Percentiles rank a stretch among this genome's conserved stretches.
phyloP scores from a whole-genome alignment of 2,888 invertebrate genomes.

The Cephus runcator region DNA sequence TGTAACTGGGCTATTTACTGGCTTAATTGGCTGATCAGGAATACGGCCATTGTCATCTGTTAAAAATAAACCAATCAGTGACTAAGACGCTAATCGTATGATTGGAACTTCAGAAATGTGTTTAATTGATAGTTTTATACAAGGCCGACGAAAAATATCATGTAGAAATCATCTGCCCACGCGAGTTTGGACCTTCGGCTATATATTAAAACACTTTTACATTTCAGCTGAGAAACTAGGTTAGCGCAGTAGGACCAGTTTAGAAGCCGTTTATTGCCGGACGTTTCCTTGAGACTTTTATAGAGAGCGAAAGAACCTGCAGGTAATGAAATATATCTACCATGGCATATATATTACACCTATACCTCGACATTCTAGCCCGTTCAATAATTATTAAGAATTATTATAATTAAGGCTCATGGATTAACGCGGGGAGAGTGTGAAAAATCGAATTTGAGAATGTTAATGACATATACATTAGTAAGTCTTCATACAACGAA shows the following conservation, averaged over 20 bases:
- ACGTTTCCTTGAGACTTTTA: constrained; percentile 6
- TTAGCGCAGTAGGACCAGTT: constrained; percentile 23
- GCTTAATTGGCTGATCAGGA: background rate
- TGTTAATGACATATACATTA: background rate
- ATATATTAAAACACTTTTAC: constrained; percentile 9
- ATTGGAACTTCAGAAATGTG: background rate
- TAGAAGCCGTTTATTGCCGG: constrained; percentile 27
- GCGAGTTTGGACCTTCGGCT: constrained; percentile 4
- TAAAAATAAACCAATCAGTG: background rate
- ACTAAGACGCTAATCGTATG: background rate
- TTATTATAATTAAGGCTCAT: background rate
- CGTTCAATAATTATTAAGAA: background rate
- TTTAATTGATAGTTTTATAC: background rate
- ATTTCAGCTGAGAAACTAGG: constrained; percentile 18
- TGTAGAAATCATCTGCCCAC: constrained; percentile 10
- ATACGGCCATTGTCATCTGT: no score
- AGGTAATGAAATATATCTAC: background rate
- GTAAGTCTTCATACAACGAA: background rate
- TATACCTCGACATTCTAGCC: background rate
- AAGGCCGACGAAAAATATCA: background rate
- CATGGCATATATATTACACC: background rate
- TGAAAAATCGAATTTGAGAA: background rate
- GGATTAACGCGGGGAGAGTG: background rate
- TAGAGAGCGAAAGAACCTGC: background rate
- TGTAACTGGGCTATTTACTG: background rate